Evolutionary conservation across 2,888 invertebrate genomes (phyloP), one percentile per base, ranked within the genome.

Genomic region (Eupithecia subumbrata): DNA sequence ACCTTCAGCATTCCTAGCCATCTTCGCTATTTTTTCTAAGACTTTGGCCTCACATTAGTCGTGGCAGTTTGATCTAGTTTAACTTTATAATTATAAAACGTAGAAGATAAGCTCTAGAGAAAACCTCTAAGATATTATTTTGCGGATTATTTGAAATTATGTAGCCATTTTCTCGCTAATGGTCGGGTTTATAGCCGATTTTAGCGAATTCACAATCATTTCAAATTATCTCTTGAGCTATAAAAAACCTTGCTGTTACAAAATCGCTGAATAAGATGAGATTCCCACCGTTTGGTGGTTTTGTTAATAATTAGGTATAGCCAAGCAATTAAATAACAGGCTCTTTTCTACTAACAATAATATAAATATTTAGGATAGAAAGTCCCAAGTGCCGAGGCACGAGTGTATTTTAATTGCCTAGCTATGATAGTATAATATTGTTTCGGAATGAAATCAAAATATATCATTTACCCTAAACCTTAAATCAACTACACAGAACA

Each of bases 91-190:
- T 67, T 40, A 67, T 43, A 67, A n/a, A n/a, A 67, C 67, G n/a
- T 37, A n/a, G n/a, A 81, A 84, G 82, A 83, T 84, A 80, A 80
- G 76, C 79, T 70, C 73, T 74, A 77, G 82, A 79, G 79, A 79
- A 77, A 79, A 74, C 78, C 69, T 76, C 73, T 45, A 56, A 73
- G 81, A 79, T 78, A 81, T 81, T 78, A 80, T 78, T 81, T 79
- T 66, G 71, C 60, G 78, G 79, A 79, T 81, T 80, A 79, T 79
- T 75, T 71, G 71, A 78, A 81, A 78, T 81, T 79, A 81, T 80
- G 81, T 78, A 75, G 80, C 80, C 77, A 81, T 80, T 80, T 79
- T 78, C 78, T 60, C 56, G 67, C 73, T 77, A 77, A 77, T 75
- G 77, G 75, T 37, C 70, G 75, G 72, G 66, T 77, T 77, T 77